phyloP scores from a whole-genome alignment of 2,888 invertebrate species.

The Limnephilus auricula region DNA sequence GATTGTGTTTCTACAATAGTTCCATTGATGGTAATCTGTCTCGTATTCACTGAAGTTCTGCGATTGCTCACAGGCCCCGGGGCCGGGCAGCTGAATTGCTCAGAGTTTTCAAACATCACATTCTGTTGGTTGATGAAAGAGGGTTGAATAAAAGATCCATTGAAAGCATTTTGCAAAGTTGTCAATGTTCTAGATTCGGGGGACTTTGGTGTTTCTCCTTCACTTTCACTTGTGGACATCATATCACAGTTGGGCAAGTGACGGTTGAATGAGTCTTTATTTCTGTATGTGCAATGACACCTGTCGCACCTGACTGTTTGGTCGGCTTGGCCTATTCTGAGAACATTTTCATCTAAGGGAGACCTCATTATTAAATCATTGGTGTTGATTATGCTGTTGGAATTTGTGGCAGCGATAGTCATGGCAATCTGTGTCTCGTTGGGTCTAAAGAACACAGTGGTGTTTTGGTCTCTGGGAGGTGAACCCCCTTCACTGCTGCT shows the following conservation, averaged over 20 bases:
- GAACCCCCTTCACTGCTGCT: constrained; percentile 71
- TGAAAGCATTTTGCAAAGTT: constrained; percentile 76
- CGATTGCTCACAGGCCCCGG: constrained; percentile 76
- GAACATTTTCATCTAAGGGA: constrained; percentile 72
- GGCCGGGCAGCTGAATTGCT: constrained; percentile 72
- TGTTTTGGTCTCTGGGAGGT: constrained; percentile 71
- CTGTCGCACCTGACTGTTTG: constrained; percentile 91
- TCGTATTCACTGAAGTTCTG: constrained; percentile 76
- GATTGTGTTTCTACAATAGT: constrained; percentile 78
- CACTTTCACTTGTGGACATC: constrained; percentile 89
- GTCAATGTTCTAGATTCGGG: constrained; percentile 77
- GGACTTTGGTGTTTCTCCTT: constrained; percentile 83
- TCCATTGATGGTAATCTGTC: constrained; percentile 77
- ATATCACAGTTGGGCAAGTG: constrained; percentile 88
- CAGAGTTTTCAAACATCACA: constrained; percentile 72
- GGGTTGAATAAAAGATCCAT: constrained; percentile 76
- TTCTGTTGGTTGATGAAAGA: constrained; percentile 75
- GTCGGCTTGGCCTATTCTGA: constrained; percentile 77
- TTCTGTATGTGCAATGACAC: constrained; percentile 92
- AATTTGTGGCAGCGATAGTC: constrained; percentile 74
- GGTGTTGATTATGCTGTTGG: constrained; percentile 75
- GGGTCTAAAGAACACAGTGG: constrained; percentile 75
- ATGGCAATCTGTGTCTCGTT: constrained; percentile 76
- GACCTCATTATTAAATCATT: constrained; percentile 75
- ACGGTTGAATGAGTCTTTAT: constrained; percentile 88